Evolutionary conservation across 2,113 vertebrate genomes (phyloP).

Genomic region (Xiphorhynchus elegans): DNA sequence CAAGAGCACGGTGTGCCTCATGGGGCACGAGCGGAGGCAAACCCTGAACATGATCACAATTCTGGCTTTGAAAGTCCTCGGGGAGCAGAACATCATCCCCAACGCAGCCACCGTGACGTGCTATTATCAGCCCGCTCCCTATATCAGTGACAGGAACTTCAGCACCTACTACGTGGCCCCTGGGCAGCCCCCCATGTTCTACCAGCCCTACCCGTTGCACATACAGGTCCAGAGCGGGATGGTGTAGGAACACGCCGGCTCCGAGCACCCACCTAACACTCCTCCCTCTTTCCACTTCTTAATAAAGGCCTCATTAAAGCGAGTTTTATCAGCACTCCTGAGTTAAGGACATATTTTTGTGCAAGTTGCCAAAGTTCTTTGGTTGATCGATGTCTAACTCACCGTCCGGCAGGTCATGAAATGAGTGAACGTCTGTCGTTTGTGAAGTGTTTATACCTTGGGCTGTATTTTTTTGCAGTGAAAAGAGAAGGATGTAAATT

Average conservation of each 20-base stretch:
- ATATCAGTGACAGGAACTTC: slow-evolving; percentile 86
- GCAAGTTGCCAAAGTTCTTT: slow-evolving; percentile 41
- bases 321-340: slow-evolving; percentile 55
- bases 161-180: slow-evolving; percentile 88
- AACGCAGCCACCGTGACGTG: slow-evolving; percentile 90
- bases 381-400: slow-evolving; percentile 6
- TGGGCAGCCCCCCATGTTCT: slow-evolving; percentile 82
- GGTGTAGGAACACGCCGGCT: slow-evolving; percentile 69
- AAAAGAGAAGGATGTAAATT: slow-evolving; percentile 40
- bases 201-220: slow-evolving; percentile 82
- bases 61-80: slow-evolving; percentile 91
- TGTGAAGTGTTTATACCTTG: background rate
- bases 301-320: slow-evolving; percentile 65
- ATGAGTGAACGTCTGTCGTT: background rate
- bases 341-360: slow-evolving; percentile 59
- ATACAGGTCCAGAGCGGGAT: slow-evolving; percentile 83
- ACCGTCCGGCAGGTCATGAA: background rate
- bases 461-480: slow-evolving; percentile 8
- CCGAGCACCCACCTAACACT: background rate
- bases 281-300: background rate
- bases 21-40: slow-evolving; percentile 89
- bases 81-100: slow-evolving; percentile 93
- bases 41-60: slow-evolving; percentile 96
- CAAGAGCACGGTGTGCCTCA: slow-evolving; percentile 94
- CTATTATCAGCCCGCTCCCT: slow-evolving; percentile 94